Conservation (phyloP, 1,140 invertebrate species). For the Metaphire vulgaris region DNA sequence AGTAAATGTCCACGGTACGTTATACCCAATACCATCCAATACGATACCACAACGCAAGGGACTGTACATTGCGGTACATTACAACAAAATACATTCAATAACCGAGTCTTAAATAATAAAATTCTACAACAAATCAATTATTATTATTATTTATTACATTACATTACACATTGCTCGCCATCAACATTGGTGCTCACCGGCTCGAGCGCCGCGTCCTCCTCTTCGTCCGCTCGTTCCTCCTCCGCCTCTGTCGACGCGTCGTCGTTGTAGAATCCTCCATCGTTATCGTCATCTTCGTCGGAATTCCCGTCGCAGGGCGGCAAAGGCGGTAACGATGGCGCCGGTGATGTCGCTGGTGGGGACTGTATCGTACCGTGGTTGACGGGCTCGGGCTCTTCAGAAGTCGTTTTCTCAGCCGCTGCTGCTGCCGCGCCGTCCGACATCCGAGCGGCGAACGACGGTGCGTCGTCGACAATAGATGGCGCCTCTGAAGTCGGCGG, state of each 20-base stretch:
- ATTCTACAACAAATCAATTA: too few relatives aligned
- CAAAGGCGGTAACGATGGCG: neutral
- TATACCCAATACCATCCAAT: too few relatives aligned
- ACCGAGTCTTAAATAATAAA: too few relatives aligned
- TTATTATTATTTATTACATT: too few relatives aligned
- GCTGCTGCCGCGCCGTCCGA: neutral
- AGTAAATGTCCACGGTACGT: too few relatives aligned
- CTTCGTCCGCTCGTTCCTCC: neutral
- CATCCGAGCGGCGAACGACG: neutral
- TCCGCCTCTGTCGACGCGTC: conserved; percentile 1
- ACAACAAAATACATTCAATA: too few relatives aligned
- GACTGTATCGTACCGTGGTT: neutral
- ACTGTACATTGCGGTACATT: too few relatives aligned
- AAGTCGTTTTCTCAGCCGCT: neutral
- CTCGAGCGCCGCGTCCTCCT: neutral
- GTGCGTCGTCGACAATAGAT: conserved; percentile 20
- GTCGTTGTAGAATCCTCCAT: neutral
- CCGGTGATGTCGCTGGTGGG: neutral
- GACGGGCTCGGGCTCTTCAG: neutral
- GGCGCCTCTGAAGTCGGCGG: conserved; percentile 11
- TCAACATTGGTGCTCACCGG: neutral
- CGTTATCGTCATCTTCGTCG: conserved; percentile 7
- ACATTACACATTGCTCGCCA: too few relatives aligned
- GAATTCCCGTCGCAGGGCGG: neutral
- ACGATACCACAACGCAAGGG: too few relatives aligned